Evolutionary conservation across 2,113 vertebrate genomes (phyloP).

Genomic region (Rana temporaria): DNA sequence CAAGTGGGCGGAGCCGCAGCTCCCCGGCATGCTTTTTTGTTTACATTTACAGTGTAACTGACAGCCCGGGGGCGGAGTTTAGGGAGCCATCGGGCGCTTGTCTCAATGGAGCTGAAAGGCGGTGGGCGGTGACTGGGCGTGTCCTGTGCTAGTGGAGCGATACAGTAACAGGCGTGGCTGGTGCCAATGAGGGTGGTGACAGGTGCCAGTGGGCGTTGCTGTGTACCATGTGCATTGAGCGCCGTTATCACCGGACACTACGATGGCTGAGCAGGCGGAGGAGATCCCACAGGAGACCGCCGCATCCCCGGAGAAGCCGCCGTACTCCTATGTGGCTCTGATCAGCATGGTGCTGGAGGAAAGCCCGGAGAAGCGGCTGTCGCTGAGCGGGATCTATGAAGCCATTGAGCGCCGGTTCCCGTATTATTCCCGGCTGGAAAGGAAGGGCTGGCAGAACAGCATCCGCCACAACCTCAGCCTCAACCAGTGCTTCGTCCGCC

Average conservation of each 20-base stretch:
- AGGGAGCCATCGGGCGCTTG: neutral
- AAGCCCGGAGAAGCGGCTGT: slow-evolving; percentile 71
- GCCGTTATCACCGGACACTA: neutral
- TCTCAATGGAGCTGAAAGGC: accelerated
- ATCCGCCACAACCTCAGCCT: slow-evolving; percentile 84
- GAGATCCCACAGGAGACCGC: neutral
- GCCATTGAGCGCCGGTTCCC: slow-evolving; percentile 79
- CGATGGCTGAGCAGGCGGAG: neutral
- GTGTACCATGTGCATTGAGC: neutral
- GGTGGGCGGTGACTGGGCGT: neutral
- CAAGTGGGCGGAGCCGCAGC: neutral
- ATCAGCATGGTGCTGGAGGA: slow-evolving; percentile 83
- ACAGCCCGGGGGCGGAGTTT: neutral
- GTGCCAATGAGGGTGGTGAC: neutral
- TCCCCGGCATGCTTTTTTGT: neutral
- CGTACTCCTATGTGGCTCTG: slow-evolving; percentile 81
- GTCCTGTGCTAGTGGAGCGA: neutral
- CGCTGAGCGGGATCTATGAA: slow-evolving; percentile 80
- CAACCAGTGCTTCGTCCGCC: slow-evolving; percentile 80
- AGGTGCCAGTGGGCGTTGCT: neutral
- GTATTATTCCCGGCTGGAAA: slow-evolving; percentile 72
- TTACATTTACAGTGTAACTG: neutral
- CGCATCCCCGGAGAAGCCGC: slow-evolving; percentile 68
- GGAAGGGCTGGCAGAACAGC: slow-evolving; percentile 83
- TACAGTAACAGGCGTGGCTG: neutral